Conservation (phyloP, 2,888 invertebrate genomes). For the Syritta pipiens region DNA sequence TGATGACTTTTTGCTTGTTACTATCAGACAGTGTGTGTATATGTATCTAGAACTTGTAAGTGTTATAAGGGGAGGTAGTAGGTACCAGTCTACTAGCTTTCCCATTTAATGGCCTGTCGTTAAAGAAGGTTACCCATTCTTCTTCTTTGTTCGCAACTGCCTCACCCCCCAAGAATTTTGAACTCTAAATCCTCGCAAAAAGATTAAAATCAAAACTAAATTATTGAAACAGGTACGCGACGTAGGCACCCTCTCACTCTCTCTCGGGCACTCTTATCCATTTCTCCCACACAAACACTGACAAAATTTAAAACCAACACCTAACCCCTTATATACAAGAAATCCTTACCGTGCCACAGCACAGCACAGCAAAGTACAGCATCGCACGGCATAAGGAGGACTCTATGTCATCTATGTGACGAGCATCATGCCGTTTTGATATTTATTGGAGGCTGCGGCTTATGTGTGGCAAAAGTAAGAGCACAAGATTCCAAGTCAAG, state of each 20-base stretch:
- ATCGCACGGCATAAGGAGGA: slow-evolving; percentile 27
- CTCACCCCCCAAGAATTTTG: too few species aligned
- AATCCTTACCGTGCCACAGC: too few species aligned
- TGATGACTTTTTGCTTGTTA: slow-evolving; percentile 41
- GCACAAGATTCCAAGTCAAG: slow-evolving; percentile 67
- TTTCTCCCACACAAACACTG: slow-evolving; percentile 23
- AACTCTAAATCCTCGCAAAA: slow-evolving; percentile 38
- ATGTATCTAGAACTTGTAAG: background rate
- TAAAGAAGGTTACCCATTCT: too few species aligned
- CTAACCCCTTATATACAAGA: slow-evolving; percentile 43
- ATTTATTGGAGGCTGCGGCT: slow-evolving; percentile 69
- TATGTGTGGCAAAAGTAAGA: slow-evolving; percentile 69
- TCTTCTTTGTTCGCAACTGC: too few species aligned
- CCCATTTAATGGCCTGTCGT: too few species aligned
- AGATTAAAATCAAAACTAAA: slow-evolving; percentile 36
- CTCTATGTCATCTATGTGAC: slow-evolving; percentile 49
- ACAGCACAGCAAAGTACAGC: too few species aligned
- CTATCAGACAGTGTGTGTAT: slow-evolving; percentile 14
- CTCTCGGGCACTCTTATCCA: too few species aligned
- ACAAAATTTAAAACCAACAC: slow-evolving; percentile 13
- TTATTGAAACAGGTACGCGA: too few species aligned
- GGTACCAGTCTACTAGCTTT: too few species aligned
- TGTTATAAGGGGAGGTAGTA: too few species aligned
- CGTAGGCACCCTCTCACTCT: too few species aligned
- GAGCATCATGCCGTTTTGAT: slow-evolving; percentile 65